Base-by-base conservation (phyloP, 2,797 vertebrate species). In the Poecile montanus region DNA sequence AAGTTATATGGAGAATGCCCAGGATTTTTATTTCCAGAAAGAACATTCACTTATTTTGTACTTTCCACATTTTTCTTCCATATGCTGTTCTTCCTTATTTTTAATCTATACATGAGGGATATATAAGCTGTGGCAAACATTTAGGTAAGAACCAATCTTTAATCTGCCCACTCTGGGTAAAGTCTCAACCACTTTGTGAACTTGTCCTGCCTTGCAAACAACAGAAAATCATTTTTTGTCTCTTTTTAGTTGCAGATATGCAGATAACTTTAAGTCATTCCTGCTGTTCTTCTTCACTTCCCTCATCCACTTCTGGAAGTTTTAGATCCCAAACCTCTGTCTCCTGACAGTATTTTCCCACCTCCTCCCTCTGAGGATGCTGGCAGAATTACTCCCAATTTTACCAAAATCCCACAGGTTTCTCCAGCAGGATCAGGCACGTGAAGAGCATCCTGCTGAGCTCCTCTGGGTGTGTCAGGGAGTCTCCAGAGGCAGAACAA, bases 21-120 rank as follows among this genome's bases (percentile, higher is more conserved):
- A 85, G 53, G 54, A 42, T 42, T 94, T 93, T 89, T 85, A 71
- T 88, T 94, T 80, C 54, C 47, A 21, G 71, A 53, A 82, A 66
- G 62, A 93, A 68, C 34, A 70, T 44, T 75, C 0, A 3, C 11
- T 8, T 72, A 54, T 72, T 88, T 90, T 78, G 20, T 58, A 40
- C 45, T 75, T 93, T 88, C 57, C 73, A 26, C 29, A 48, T 38
- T 71, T 89, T 53, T 18, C 45, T 77, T 88, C 88, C 36, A 53
- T 72, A 75, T 62, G 62, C 10, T 93, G 32, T 13, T 84, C 34
- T 88, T 60, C 30, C 54, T 68, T 91, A 21, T 1, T 12, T 65
- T 57, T 79, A 57, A 30, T 61, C 27, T 58, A 10, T 66, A 25
- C 32, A n/a, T 58, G 18, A 74, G 38, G 26, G 14, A 50, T 70